Base-by-base conservation (phyloP, 2,113 vertebrate genomes). In the Triplophysa dalaica region DNA sequence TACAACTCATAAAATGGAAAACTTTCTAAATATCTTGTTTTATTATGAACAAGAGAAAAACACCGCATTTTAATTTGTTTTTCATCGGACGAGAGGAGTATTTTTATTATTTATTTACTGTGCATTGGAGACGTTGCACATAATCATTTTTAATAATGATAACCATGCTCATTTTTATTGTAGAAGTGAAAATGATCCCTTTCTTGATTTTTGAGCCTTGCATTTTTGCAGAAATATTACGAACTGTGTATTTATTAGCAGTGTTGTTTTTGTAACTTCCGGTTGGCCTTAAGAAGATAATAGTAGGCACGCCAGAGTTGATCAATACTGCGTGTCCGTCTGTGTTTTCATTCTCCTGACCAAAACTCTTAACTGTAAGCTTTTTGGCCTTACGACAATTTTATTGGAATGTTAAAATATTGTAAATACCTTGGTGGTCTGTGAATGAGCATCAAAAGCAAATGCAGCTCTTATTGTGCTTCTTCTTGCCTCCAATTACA, bases 271-370 rank as follows among this genome's bases (percentile, higher is more conserved):
- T 22, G 41, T 54, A 38, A 43, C 38, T 65, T 33, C 61, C 33
- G 33, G 33, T 38, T 79, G 58, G 26, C 10, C 58, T 21, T 24
- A 19, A 33, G 63, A 10, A 62, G 60, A 72, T 70, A 84, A 79
- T 77, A 69, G 68, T 16, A 43, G 43, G 38, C 48, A 48, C 65
- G 45, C 54, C 33, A 26, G 60, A 58, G 50, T 26, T 74, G 65
- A 8, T 61, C 66, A 80, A 74, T 74, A 58, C 66, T 69, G 41
- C 78, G 81, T 74, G 58, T 78, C 80, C 75, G 77, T 76, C 61
- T 66, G 43, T 64, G 67, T 78, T 52, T 75, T 81, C 24, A 74
- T 45, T 64, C 41, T 33, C 54, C 24, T 13, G 50, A 24, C 33
- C 33, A 11, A 45, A 54, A 26, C 48, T 67, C 48, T 67, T n/a